These are phyloP conservation scores for Tamandua tetradactyla DNA, from an alignment of 2,797 vertebrate species.

Conservation along the genomic window DNA sequence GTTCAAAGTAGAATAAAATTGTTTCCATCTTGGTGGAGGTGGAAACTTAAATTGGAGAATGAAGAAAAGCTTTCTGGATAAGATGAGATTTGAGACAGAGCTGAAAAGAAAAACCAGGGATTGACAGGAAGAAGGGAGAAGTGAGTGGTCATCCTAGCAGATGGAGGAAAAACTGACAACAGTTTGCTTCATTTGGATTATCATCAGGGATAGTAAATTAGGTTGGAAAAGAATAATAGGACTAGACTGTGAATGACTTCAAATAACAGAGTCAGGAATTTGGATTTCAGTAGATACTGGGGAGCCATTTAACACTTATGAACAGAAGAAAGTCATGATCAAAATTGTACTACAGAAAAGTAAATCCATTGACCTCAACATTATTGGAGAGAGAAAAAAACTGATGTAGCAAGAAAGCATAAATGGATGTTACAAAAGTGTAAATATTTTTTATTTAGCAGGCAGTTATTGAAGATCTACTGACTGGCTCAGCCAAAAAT, in stretches of 20 bases:
- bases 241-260: constrained; percentile 44
- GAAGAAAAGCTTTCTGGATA: background rate
- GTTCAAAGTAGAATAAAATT: background rate
- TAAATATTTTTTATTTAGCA: constrained; percentile 68
- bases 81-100: background rate
- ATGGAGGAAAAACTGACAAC: constrained; percentile 8
- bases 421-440: constrained; percentile 65
- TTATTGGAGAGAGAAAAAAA: constrained; percentile 69
- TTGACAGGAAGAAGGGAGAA: background rate
- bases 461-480: constrained; percentile 65
- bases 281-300: constrained; percentile 10
- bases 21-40: background rate
- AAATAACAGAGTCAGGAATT: constrained; percentile 50
- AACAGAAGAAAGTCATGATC: constrained; percentile 59
- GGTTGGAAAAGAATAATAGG: background rate
- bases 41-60: background rate
- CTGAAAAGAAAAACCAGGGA: background rate
- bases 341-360: constrained; percentile 71
- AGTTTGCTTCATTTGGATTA: constrained; percentile 9
- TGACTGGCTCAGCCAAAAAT: constrained; percentile 51
- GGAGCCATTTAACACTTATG: constrained; percentile 61
- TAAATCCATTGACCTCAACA: constrained; percentile 66
- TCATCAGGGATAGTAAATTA: constrained; percentile 44
- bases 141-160: background rate
- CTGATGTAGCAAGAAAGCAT: constrained; percentile 68